A percentile compares a stretch with the other conserved stretches of the same genome.
These are phyloP conservation scores for Scyliorhinus canicula DNA, from an alignment of 2,797 vertebrate genomes.

Conservation along the genomic window DNA sequence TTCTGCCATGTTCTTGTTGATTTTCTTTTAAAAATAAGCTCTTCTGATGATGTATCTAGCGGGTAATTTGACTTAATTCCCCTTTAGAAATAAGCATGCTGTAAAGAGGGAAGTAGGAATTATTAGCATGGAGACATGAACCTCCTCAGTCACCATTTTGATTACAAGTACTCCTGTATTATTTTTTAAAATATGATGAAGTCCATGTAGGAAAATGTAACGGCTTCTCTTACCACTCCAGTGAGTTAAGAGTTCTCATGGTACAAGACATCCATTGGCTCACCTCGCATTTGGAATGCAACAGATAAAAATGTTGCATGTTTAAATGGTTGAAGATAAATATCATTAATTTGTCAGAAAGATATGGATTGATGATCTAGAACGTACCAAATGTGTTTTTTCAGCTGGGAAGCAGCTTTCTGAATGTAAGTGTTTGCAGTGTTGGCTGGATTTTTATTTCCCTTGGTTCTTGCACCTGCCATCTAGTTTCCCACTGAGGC, in stretches of 20 bases:
- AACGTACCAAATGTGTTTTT: neutral
- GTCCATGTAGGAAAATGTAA: neutral
- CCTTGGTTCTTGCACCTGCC: neutral
- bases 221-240: neutral
- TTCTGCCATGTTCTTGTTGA: neutral
- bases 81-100: neutral
- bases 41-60: no score
- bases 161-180: neutral
- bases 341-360: neutral
- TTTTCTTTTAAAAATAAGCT: neutral
- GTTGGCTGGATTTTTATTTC: neutral
- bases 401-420: neutral
- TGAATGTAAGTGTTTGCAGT: no score
- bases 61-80: neutral
- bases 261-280: neutral
- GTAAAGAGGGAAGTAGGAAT: no score
- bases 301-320: neutral
- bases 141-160: no score
- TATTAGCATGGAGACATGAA: no score
- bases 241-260: neutral
- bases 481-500: neutral
- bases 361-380: neutral
- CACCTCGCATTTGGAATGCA: neutral
- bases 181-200: neutral
- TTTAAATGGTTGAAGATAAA: neutral